Conservation (phyloP, 1,140 invertebrate genomes). For the Platyscapa corneri region DNA sequence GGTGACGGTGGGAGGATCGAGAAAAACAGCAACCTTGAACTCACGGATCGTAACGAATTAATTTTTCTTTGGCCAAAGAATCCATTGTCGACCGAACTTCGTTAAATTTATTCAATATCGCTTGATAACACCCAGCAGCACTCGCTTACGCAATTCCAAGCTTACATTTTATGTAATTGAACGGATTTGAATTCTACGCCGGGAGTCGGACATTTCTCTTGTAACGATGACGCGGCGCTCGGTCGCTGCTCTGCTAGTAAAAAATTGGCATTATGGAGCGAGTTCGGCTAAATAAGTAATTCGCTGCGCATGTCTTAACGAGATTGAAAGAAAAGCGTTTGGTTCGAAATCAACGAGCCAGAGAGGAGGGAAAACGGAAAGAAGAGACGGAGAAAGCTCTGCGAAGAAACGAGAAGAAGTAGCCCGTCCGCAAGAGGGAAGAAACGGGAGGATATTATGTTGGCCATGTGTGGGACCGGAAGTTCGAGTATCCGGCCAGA, state of each 20-base stretch:
- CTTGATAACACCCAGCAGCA: no score
- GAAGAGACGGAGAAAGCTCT: conserved; percentile 49
- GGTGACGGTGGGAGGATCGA: no score
- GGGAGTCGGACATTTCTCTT: no score
- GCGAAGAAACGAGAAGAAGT: conserved; percentile 43
- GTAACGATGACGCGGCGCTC: no score
- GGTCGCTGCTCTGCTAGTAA: no score
- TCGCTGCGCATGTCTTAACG: background rate
- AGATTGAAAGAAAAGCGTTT: background rate
- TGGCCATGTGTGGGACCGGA: conserved; percentile 74
- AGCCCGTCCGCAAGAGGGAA: conserved; percentile 43
- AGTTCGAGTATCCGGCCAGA: conserved; percentile 75
- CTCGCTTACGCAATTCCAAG: background rate
- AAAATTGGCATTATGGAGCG: background rate
- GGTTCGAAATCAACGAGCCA: background rate
- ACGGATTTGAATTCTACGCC: background rate
- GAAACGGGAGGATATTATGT: conserved; percentile 60
- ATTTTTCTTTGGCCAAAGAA: no score
- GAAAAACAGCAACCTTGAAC: no score
- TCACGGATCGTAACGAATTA: no score
- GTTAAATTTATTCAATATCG: no score
- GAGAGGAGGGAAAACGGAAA: no score
- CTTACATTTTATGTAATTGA: background rate
- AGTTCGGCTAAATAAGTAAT: background rate
- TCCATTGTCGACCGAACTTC: no score